These are phyloP conservation scores for Pachymerium ferrugineum DNA, from an alignment of 2,888 invertebrate genomes.

Conservation along the genomic window DNA sequence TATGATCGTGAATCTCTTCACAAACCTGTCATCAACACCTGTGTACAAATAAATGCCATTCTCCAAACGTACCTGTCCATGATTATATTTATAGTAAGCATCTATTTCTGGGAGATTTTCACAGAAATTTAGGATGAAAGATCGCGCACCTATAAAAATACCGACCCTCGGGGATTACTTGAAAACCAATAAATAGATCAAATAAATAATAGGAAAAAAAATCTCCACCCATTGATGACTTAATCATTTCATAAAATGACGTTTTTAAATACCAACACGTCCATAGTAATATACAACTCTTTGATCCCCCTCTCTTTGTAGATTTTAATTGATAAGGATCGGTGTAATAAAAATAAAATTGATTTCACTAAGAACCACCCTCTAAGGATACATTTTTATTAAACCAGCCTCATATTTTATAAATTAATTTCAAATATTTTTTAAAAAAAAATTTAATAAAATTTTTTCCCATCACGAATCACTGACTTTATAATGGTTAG, in stretches of 20 bases:
- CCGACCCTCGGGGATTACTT: neutral
- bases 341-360: too few relatives aligned
- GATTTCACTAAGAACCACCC: too few relatives aligned
- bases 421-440: too few relatives aligned
- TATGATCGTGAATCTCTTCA: neutral
- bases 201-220: slow-evolving; percentile 15
- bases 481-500: too few relatives aligned
- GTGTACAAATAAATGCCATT: neutral
- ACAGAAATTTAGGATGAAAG: neutral
- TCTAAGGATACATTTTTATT: too few relatives aligned
- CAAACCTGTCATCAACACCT: slow-evolving; percentile 17
- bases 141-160: neutral
- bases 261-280: neutral
- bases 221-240: slow-evolving; percentile 14
- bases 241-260: neutral
- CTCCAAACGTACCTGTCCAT: neutral
- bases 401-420: too few relatives aligned
- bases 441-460: too few relatives aligned
- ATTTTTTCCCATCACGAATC: too few relatives aligned
- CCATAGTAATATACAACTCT: slow-evolving; percentile 3
- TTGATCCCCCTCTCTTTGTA: too few relatives aligned
- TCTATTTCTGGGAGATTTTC: neutral
- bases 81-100: neutral
- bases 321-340: too few relatives aligned
- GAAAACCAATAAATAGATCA: slow-evolving; percentile 3